phyloP scores from a whole-genome alignment of 2,797 vertebrate species.

The Natrix natrix region DNA sequence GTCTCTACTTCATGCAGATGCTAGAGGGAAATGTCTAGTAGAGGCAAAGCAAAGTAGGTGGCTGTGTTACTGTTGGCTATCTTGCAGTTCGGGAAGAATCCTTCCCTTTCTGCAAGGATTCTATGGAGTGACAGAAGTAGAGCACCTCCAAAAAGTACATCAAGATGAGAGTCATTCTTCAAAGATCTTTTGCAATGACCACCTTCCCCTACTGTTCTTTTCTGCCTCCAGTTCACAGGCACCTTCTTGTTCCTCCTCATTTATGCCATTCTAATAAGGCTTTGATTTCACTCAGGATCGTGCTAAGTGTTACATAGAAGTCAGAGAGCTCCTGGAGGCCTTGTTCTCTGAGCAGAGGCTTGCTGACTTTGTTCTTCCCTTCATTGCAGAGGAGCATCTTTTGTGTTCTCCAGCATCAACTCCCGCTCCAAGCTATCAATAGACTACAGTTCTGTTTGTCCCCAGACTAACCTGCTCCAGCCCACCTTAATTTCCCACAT shows the following conservation, averaged over 20 bases:
- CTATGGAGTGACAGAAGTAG: background rate
- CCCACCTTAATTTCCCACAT: conserved; percentile 17
- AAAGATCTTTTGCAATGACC: background rate
- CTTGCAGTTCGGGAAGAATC: background rate
- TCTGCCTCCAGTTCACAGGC: background rate
- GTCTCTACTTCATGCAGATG: background rate
- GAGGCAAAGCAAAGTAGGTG: background rate
- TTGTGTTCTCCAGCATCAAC: background rate
- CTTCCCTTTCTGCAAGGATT: background rate
- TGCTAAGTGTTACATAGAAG: background rate
- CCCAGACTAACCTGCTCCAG: conserved; percentile 1
- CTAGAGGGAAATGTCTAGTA: background rate
- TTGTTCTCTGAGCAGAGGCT: no score
- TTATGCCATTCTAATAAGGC: background rate
- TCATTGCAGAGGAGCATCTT: background rate
- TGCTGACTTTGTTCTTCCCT: background rate
- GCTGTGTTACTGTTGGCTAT: no score
- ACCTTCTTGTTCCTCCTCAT: background rate
- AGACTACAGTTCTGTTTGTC: conserved; percentile 18
- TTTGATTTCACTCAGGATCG: background rate
- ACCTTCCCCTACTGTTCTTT: background rate
- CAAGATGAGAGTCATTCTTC: background rate
- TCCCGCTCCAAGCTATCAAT: background rate
- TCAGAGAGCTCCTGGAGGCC: background rate
- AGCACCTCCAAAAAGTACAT: background rate